Conservation (phyloP, 1,140 invertebrate genomes). For the Saxidomus purpurata region DNA sequence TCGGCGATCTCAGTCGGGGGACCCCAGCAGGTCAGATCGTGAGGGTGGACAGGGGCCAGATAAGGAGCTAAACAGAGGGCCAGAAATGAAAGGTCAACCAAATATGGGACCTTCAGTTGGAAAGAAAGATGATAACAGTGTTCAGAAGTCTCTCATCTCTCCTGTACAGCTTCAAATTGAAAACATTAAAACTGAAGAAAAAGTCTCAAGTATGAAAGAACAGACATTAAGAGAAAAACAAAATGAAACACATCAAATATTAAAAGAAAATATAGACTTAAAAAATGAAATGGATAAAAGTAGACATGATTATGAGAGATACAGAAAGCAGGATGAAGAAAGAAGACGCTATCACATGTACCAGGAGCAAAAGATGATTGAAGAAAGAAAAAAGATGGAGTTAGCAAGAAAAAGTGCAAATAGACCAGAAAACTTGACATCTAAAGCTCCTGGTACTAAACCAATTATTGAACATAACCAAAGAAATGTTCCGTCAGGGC, state of each 20-base stretch:
- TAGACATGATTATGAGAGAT: slow-evolving; percentile 71
- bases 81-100: background rate
- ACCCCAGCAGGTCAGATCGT: slow-evolving; percentile 1
- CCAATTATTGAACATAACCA: slow-evolving; percentile 47
- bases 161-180: background rate
- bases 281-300: slow-evolving; percentile 85
- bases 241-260: slow-evolving; percentile 86
- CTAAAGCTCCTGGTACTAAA: slow-evolving; percentile 64
- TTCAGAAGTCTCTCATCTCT: slow-evolving; percentile 45
- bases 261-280: slow-evolving; percentile 87
- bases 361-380: slow-evolving; percentile 66
- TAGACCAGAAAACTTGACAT: slow-evolving; percentile 54
- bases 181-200: slow-evolving; percentile 15
- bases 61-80: slow-evolving; percentile 8
- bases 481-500: slow-evolving; percentile 38
- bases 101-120: background rate
- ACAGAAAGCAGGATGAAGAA: slow-evolving; percentile 44
- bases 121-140: slow-evolving; percentile 42
- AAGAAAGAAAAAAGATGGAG: slow-evolving; percentile 64
- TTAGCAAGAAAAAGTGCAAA: slow-evolving; percentile 46
- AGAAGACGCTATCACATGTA: slow-evolving; percentile 64
- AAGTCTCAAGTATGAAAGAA: slow-evolving; percentile 64
- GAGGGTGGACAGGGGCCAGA: slow-evolving; percentile 27
- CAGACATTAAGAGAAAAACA: slow-evolving; percentile 83
- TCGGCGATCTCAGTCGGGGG: slow-evolving; percentile 27